These are phyloP conservation scores for Anthonomus grandis DNA, from an alignment of 1,140 invertebrate species.

Conservation along the genomic window DNA sequence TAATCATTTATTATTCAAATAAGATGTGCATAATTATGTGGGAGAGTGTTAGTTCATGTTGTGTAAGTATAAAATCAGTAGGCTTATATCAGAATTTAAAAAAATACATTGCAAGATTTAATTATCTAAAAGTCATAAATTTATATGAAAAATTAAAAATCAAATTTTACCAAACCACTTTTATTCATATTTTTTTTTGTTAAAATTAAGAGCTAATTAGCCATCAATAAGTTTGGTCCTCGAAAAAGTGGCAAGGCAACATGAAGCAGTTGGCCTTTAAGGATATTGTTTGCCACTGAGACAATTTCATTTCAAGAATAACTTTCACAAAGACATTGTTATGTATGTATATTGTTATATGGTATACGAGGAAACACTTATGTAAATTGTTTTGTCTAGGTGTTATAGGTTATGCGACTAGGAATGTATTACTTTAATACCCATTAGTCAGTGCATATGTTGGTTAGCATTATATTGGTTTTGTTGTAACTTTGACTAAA, in stretches of 20 bases:
- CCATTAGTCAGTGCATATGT: background rate
- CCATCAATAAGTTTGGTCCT: background rate
- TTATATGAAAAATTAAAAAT: too few species aligned
- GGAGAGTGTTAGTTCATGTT: too few species aligned
- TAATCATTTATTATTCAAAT: too few species aligned
- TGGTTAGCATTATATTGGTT: background rate
- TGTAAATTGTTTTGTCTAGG: background rate
- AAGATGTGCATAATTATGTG: too few species aligned
- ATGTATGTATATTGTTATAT: background rate
- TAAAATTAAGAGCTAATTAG: too few species aligned
- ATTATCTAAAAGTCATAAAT: too few species aligned
- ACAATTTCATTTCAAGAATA: constrained; percentile 14
- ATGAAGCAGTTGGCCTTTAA: constrained; percentile 10
- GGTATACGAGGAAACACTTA: constrained; percentile 5
- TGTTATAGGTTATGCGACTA: background rate
- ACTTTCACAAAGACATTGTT: constrained; percentile 14
- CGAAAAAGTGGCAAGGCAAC: background rate
- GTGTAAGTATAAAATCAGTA: too few species aligned
- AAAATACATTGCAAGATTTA: too few species aligned
- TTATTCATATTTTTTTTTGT: too few species aligned
- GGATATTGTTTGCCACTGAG: background rate
- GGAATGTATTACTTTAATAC: background rate
- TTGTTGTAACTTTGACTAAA: too few species aligned
- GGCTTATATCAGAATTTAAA: too few species aligned
- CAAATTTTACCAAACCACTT: too few species aligned